Evolutionary conservation across 2,888 invertebrate species (phyloP).

Genomic region (Lepidocyrtinus sp.): DNA sequence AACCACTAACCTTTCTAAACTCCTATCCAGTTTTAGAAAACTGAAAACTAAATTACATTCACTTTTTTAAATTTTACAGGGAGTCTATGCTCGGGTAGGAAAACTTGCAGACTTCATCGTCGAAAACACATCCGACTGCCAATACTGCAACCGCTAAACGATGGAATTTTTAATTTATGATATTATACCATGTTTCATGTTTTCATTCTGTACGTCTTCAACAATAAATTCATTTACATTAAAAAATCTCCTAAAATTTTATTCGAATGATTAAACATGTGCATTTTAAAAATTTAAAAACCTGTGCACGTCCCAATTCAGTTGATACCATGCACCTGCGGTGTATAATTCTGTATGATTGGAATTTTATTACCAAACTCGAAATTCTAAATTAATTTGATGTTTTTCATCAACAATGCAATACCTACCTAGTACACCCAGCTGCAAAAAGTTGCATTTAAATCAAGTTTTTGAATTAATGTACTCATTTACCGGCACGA

Average conservation of each 20-base stretch:
- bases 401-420: too few species aligned
- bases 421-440: too few species aligned
- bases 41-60: background rate
- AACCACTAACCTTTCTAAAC: background rate
- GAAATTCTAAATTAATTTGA: too few species aligned
- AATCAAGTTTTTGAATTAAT: too few species aligned
- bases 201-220: background rate
- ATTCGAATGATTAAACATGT: background rate
- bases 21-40: background rate
- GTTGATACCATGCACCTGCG: too few species aligned
- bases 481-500: background rate
- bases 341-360: too few species aligned
- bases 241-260: background rate
- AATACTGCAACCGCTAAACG: slow-evolving; percentile 20
- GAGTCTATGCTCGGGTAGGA: slow-evolving; percentile 54
- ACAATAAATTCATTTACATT: background rate
- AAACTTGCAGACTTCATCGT: slow-evolving; percentile 10
- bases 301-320: too few species aligned
- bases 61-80: slow-evolving; percentile 10
- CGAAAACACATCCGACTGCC: slow-evolving; percentile 33
- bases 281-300: background rate
- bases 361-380: too few species aligned
- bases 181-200: background rate
- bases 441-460: too few species aligned
- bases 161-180: background rate